Evolutionary conservation across 2,797 vertebrate species (phyloP).

Genomic region (Sebastes iracundus): DNA sequence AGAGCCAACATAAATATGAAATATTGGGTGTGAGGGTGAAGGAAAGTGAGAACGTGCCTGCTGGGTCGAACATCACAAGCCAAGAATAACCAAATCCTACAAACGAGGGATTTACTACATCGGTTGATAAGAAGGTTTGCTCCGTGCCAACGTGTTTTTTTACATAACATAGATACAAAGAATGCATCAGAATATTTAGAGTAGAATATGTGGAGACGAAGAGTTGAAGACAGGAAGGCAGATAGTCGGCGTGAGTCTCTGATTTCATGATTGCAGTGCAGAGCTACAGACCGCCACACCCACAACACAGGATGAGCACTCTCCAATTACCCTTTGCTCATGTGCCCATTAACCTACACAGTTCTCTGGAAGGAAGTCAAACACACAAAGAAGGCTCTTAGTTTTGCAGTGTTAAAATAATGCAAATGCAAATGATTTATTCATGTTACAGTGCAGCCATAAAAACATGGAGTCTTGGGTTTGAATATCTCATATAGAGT

Average conservation of each 20-base stretch:
- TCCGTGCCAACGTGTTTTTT: neutral
- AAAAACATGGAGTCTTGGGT: no score
- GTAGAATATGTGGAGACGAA: neutral
- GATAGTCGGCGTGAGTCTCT: slow-evolving; percentile 20
- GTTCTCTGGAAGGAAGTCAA: neutral
- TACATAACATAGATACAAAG: neutral
- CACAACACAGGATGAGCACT: slow-evolving; percentile 19
- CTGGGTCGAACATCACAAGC: slow-evolving; percentile 7
- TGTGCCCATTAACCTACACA: neutral
- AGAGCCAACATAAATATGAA: neutral
- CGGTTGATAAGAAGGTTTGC: neutral
- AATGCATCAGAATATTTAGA: neutral
- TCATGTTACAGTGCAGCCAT: no score
- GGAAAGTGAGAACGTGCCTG: neutral
- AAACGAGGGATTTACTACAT: slow-evolving; percentile 6
- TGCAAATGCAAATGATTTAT: no score
- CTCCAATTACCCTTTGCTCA: slow-evolving; percentile 29
- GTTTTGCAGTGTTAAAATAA: no score
- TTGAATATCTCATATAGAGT: no score
- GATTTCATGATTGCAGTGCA: slow-evolving; percentile 68
- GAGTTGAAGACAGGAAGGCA: neutral
- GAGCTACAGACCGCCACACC: slow-evolving; percentile 61
- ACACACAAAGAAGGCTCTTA: neutral
- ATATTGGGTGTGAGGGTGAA: neutral
- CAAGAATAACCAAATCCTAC: slow-evolving; percentile 5